Percentiles rank a stretch among this genome's conserved stretches.
Evolutionary conservation across 92 coral and sea anemone genomes (phyloP).

Genomic region (Phymanthus crucifer): DNA sequence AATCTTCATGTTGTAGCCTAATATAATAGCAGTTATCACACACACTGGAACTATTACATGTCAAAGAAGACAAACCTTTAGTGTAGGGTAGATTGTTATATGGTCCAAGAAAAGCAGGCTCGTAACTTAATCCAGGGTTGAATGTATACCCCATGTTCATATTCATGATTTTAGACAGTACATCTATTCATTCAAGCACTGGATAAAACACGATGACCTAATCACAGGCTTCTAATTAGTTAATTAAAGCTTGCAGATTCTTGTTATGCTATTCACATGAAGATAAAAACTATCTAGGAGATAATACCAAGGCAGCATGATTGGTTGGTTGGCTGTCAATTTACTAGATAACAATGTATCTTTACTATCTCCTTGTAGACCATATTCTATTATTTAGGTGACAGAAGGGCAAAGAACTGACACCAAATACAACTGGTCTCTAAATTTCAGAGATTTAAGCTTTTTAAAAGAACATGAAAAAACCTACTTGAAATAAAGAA

Average conservation of each 20-base stretch:
- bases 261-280: slow-evolving; percentile 57
- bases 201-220: slow-evolving; percentile 51
- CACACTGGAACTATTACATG: slow-evolving; percentile 34
- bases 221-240: slow-evolving; percentile 66
- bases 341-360: slow-evolving; percentile 29
- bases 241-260: slow-evolving; percentile 58
- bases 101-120: slow-evolving; percentile 58
- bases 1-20: slow-evolving; percentile 24
- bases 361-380: slow-evolving; percentile 38
- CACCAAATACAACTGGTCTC: slow-evolving; percentile 11
- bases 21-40: slow-evolving; percentile 25
- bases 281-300: slow-evolving; percentile 50
- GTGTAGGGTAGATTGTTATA: slow-evolving; percentile 62
- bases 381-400: slow-evolving; percentile 27
- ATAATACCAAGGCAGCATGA: slow-evolving; percentile 18
- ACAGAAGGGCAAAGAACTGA: neutral
- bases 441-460: neutral
- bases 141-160: slow-evolving; percentile 79
- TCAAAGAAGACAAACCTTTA: slow-evolving; percentile 60
- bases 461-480: neutral
- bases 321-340: slow-evolving; percentile 41
- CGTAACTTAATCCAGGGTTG: slow-evolving; percentile 61
- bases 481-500: neutral
- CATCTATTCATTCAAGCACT: slow-evolving; percentile 22
- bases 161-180: slow-evolving; percentile 50